phyloP scores from a whole-genome alignment of 1,140 invertebrate genomes.

The Pristionchus pacificus region DNA sequence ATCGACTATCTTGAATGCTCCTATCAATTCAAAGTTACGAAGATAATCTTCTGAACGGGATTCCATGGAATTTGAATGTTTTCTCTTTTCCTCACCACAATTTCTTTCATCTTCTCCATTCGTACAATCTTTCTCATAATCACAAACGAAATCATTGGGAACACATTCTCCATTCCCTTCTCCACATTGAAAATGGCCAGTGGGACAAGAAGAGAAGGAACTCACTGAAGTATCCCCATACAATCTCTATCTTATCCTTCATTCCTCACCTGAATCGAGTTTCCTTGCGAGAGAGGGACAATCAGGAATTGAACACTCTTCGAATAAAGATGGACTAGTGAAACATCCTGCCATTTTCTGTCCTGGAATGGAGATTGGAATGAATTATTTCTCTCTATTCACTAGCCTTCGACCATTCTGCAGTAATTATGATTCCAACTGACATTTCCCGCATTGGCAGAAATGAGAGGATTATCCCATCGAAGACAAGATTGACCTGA shows the following conservation, averaged over 20 bases:
- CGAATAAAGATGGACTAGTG: background rate
- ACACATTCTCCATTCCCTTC: slow-evolving; percentile 20
- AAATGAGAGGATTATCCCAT: too few species aligned
- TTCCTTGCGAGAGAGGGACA: slow-evolving; percentile 4
- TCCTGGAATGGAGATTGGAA: background rate
- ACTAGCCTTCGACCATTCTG: slow-evolving; percentile 6
- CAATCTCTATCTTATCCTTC: slow-evolving; percentile 7
- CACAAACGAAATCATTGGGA: slow-evolving; percentile 19
- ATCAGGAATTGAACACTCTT: slow-evolving; percentile 5
- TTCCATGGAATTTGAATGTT: slow-evolving; percentile 1
- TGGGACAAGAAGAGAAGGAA: background rate
- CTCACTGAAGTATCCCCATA: background rate
- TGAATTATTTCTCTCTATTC: background rate
- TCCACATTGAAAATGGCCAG: slow-evolving; percentile 12
- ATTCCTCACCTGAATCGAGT: slow-evolving; percentile 9
- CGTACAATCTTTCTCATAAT: slow-evolving; percentile 28
- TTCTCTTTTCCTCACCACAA: slow-evolving; percentile 9
- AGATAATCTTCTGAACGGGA: slow-evolving; percentile 25
- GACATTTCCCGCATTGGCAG: too few species aligned
- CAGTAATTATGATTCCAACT: slow-evolving; percentile 34
- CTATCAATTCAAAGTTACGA: slow-evolving; percentile 23
- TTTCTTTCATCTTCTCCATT: slow-evolving; percentile 25
- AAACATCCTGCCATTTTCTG: background rate
- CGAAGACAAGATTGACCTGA: too few species aligned
- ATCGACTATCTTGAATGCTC: slow-evolving; percentile 19